Evolutionary conservation across 2,888 invertebrate genomes (phyloP).

Genomic region (Eulithis prunata): DNA sequence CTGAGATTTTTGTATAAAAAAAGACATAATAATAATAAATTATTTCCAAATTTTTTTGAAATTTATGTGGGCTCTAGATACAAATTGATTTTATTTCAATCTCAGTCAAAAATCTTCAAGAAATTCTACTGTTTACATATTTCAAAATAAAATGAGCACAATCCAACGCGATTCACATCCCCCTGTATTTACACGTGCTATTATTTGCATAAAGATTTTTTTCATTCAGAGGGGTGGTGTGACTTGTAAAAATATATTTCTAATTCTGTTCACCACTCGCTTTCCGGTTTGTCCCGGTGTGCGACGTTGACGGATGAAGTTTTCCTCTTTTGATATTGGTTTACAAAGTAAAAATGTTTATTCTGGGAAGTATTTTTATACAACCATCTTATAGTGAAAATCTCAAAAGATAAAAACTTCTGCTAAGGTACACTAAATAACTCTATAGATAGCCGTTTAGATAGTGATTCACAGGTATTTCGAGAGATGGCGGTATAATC

Average conservation of each 20-base stretch:
- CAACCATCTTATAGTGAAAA: not conserved
- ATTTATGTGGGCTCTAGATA: too few species aligned
- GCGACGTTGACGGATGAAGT: conserved; percentile 76
- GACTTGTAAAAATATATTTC: conserved; percentile 81
- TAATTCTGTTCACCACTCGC: conserved; percentile 75
- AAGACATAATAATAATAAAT: too few species aligned
- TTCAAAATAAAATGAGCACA: conserved; percentile 32
- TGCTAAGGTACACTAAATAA: not conserved
- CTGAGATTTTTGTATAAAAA: too few species aligned
- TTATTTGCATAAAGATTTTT: conserved; percentile 82
- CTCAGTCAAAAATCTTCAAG: not conserved
- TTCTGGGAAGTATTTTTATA: conserved; percentile 29
- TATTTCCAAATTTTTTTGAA: too few species aligned
- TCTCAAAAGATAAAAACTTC: not conserved
- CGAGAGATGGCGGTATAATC: conserved; percentile 24
- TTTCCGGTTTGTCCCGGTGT: conserved; percentile 68
- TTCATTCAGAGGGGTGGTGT: conserved; percentile 65
- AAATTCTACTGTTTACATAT: conserved; percentile 25
- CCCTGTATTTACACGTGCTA: conserved; percentile 79
- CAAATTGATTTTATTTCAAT: too few species aligned
- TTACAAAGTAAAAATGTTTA: conserved; percentile 45
- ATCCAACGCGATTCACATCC: conserved; percentile 59
- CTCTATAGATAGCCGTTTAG: not conserved
- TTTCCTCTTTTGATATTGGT: conserved; percentile 70
- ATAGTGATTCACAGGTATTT: conserved; percentile 4